These are phyloP conservation scores for Solen grandis DNA, from an alignment of 1,140 invertebrate genomes.

Conservation along the genomic window DNA sequence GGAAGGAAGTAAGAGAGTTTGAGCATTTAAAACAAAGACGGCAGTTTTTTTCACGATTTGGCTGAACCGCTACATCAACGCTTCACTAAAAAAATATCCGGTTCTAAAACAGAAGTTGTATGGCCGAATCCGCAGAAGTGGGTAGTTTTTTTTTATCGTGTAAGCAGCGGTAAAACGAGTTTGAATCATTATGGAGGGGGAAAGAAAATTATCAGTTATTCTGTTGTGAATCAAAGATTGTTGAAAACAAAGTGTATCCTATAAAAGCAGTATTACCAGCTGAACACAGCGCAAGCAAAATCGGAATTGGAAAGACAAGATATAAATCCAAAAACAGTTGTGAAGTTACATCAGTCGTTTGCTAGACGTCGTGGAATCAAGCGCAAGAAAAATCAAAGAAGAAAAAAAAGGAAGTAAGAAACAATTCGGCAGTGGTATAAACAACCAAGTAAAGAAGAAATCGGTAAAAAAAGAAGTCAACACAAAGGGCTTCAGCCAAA, in stretches of 20 bases:
- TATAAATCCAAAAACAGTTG: no score
- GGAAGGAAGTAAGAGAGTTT: conserved; percentile 3
- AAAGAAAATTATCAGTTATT: background rate
- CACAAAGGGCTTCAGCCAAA: no score
- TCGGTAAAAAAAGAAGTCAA: no score
- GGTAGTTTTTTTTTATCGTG: no score
- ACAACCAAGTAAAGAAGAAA: no score
- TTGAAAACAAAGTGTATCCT: no score
- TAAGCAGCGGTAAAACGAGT: background rate
- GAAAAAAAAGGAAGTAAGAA: background rate
- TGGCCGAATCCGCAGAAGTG: no score
- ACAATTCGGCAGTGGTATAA: no score
- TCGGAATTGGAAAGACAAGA: no score
- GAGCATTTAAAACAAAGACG: conserved; percentile 1
- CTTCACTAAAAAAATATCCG: conserved; percentile 25
- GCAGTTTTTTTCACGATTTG: background rate
- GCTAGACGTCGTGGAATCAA: background rate
- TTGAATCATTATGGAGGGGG: background rate
- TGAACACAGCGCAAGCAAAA: conserved; percentile 38
- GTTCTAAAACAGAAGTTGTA: conserved; percentile 1
- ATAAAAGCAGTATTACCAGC: conserved; percentile 38
- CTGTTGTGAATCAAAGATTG: background rate
- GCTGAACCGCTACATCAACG: background rate
- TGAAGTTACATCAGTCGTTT: background rate
- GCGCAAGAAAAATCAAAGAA: no score